Conservation (phyloP, 2,797 vertebrate species). For the Cuniculus paca region DNA sequence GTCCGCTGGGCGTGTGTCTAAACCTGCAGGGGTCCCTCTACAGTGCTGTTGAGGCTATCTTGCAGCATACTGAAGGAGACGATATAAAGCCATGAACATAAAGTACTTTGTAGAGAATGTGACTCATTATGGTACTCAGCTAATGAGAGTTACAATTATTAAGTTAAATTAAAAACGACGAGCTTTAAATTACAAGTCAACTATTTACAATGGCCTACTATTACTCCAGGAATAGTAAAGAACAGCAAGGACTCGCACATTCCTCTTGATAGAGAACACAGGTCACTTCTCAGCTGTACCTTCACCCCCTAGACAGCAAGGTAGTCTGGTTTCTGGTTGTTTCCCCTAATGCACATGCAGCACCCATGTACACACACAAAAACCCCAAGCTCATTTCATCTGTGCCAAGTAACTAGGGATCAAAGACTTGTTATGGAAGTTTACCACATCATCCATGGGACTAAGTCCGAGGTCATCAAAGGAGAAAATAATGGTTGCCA, state of each 20-base stretch:
- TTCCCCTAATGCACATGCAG: neutral
- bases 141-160: neutral
- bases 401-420: neutral
- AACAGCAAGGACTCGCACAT: neutral
- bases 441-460: neutral
- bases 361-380: neutral
- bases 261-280: neutral
- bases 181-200: neutral
- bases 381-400: neutral
- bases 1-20: neutral
- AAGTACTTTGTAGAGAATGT: neutral
- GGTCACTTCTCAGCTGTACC: neutral
- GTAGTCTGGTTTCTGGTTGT: neutral
- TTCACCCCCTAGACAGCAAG: neutral
- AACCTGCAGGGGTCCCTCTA: neutral
- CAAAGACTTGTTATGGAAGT: neutral
- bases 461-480: neutral
- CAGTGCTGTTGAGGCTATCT: neutral
- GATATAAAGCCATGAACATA: neutral
- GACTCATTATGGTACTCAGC: neutral
- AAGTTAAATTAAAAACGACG: neutral
- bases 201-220: neutral
- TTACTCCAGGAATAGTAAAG: conserved; percentile 2
- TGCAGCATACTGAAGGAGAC: neutral
- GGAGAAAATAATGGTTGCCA: conserved; percentile 5